A percentile compares a stretch with the other conserved stretches of the same genome.
Evolutionary conservation across 2,797 vertebrate species (phyloP).

Genomic region (Trachurus trachurus): DNA sequence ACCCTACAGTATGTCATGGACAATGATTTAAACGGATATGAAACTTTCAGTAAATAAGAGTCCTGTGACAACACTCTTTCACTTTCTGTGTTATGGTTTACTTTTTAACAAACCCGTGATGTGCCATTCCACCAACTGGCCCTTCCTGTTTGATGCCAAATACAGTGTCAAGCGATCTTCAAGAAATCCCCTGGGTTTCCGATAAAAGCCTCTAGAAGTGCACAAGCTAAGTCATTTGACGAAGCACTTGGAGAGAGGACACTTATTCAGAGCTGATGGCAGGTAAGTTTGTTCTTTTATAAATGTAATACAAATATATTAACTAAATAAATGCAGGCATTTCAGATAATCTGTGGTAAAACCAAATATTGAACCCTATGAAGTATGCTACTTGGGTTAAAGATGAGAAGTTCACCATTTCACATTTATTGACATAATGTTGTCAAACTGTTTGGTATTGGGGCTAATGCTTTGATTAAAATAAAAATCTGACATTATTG

Average conservation of each 20-base stretch:
- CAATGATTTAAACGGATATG: no score
- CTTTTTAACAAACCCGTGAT: neutral
- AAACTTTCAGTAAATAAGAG: no score
- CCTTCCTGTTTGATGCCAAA: neutral
- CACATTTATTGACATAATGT: no score
- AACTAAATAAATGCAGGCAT: no score
- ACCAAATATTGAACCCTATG: no score
- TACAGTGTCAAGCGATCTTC: neutral
- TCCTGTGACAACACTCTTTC: neutral
- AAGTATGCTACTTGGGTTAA: no score
- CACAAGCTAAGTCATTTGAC: neutral
- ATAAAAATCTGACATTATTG: no score
- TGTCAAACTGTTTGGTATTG: no score
- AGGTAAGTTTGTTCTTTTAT: conserved; percentile 11
- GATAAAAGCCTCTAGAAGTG: neutral
- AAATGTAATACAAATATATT: rapidly evolving
- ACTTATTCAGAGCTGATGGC: neutral
- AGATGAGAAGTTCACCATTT: no score
- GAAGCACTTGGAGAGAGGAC: neutral
- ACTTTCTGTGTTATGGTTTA: neutral
- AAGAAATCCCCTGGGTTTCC: conserved; percentile 6
- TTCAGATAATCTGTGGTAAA: neutral
- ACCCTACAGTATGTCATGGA: no score
- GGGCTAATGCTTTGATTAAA: no score
- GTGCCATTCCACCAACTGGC: neutral